Evolutionary conservation across 2,888 invertebrate species (phyloP).

Genomic region (Rhabditophanes sp.): DNA sequence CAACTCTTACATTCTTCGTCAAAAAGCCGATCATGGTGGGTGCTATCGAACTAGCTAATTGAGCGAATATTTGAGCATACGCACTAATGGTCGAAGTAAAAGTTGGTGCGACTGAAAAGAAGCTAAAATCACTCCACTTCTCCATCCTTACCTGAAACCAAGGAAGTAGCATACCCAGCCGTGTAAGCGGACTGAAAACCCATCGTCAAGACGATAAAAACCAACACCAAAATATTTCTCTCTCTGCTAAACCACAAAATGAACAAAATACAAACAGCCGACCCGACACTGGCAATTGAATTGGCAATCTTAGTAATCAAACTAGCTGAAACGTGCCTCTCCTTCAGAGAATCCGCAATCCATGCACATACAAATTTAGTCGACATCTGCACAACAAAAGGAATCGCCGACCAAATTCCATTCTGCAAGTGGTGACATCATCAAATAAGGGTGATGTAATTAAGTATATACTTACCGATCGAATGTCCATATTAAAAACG

Average conservation of each 20-base stretch:
- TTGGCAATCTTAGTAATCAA: constrained; percentile 27
- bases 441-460: neutral
- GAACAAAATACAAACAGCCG: too few species aligned
- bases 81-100: constrained; percentile 37
- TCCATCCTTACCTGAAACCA: too few species aligned
- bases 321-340: constrained; percentile 15
- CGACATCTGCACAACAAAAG: constrained; percentile 29
- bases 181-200: too few species aligned
- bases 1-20: constrained; percentile 19
- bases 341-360: constrained; percentile 28
- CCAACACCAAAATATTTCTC: too few species aligned
- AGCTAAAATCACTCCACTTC: constrained; percentile 17
- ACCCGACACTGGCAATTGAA: too few species aligned
- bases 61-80: constrained; percentile 30
- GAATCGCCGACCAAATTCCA: constrained; percentile 31
- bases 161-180: too few species aligned
- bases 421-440: constrained; percentile 17
- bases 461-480: constrained; percentile 9
- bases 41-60: constrained; percentile 23
- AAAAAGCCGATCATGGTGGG: constrained; percentile 28
- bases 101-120: constrained; percentile 34
- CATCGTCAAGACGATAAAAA: too few species aligned
- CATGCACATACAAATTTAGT: constrained; percentile 31
- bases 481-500: constrained; percentile 24
- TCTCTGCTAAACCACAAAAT: too few species aligned